Conservation (phyloP, 1,140 invertebrate species). For the Brachionus manjavacas region DNA sequence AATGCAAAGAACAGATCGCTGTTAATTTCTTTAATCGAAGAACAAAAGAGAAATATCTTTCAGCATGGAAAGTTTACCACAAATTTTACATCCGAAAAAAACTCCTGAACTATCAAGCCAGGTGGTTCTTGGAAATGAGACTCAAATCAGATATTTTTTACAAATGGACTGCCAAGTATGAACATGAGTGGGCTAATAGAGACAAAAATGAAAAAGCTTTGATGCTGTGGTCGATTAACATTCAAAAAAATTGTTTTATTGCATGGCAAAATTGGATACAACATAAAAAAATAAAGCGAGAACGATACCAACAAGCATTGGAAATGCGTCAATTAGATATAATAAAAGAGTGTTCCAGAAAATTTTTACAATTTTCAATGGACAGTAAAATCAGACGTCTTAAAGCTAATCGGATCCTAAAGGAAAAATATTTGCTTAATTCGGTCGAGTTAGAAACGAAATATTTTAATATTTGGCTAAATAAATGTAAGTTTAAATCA, state of each 20-base stretch:
- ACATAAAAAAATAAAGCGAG: background rate
- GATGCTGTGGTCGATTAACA: conserved; percentile 20
- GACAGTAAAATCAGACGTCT: background rate
- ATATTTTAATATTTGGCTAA: conserved; percentile 38
- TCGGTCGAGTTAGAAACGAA: background rate
- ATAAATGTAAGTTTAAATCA: conserved; percentile 36
- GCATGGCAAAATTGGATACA: conserved; percentile 21
- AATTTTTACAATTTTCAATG: conserved; percentile 29
- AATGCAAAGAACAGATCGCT: background rate
- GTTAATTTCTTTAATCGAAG: background rate
- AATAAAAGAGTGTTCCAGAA: conserved; percentile 16
- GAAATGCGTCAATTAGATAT: conserved; percentile 25
- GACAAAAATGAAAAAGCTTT: conserved; percentile 20
- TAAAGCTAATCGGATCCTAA: background rate
- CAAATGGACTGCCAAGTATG: conserved; percentile 13
- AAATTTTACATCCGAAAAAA: background rate
- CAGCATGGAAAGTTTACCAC: background rate
- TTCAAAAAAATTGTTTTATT: conserved; percentile 26
- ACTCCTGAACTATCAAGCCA: background rate
- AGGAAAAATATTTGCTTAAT: conserved; percentile 31
- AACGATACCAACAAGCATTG: background rate
- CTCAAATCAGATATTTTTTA: conserved; percentile 23
- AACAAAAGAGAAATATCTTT: background rate
- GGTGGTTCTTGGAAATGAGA: conserved; percentile 21
- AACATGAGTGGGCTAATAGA: background rate